phyloP scores from a whole-genome alignment of 2,797 vertebrate species.

The Ptychobarbus kaznakovi region DNA sequence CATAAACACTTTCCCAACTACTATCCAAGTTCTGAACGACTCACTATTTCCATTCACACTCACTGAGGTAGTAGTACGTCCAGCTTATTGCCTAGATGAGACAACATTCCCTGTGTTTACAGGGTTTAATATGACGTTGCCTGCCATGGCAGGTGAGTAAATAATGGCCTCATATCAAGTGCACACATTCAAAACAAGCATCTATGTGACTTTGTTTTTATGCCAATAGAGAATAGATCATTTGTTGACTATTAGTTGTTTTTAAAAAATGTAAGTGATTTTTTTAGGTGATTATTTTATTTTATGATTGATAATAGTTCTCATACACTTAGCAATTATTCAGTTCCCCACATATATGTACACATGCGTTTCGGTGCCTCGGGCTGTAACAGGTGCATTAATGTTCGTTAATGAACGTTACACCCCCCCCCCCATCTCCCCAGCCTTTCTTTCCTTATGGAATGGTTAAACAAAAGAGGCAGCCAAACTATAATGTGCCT shows the following conservation, averaged over 20 bases:
- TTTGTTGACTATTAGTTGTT: not conserved
- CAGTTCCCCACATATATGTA: not conserved
- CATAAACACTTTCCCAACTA: conserved; percentile 28
- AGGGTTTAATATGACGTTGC: conserved; percentile 44
- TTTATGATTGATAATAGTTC: not conserved
- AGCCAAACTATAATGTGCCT: not conserved
- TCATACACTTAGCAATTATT: not conserved
- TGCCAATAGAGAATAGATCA: not conserved
- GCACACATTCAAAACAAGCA: conserved; percentile 5
- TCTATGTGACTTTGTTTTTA: not conserved
- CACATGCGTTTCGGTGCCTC: conserved; percentile 17
- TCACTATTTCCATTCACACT: conserved; percentile 24
- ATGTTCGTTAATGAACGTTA: conserved; percentile 6
- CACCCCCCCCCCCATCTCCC: not conserved
- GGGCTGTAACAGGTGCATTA: conserved; percentile 37
- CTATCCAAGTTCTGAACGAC: conserved; percentile 3
- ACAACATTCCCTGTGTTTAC: conserved; percentile 48
- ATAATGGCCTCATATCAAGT: conserved; percentile 32
- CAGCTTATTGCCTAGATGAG: conserved; percentile 13
- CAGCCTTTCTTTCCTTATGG: not conserved
- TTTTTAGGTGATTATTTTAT: not conserved
- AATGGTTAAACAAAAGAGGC: not conserved
- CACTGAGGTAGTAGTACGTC: not conserved
- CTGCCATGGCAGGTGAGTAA: conserved; percentile 55
- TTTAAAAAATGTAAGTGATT: not conserved